Percentiles rank a stretch among this genome's conserved stretches.
Evolutionary conservation across 2,888 invertebrate genomes (phyloP).

Genomic region (Drosophila prolongata): DNA sequence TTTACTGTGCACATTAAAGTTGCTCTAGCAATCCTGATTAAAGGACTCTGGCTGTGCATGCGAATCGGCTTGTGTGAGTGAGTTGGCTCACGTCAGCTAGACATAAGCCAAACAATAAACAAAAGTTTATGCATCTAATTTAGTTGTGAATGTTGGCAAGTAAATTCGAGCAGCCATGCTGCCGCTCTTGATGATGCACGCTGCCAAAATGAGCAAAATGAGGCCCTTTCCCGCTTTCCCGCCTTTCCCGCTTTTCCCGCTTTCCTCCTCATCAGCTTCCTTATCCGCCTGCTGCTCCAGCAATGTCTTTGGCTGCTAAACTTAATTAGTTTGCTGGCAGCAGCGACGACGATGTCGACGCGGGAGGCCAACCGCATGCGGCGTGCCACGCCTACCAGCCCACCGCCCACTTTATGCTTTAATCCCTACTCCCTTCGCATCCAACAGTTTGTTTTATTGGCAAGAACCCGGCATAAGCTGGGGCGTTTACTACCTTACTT

Average conservation of each 20-base stretch:
- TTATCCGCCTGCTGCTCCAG: slow-evolving; percentile 3
- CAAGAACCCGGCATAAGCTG: slow-evolving; percentile 49
- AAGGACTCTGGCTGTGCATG: slow-evolving; percentile 4
- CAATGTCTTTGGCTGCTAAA: slow-evolving; percentile 60
- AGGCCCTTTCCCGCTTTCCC: neutral
- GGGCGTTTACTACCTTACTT: slow-evolving; percentile 12
- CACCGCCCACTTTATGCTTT: neutral
- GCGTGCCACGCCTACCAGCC: slow-evolving; percentile 20
- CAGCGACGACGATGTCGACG: slow-evolving; percentile 16
- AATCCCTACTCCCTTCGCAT: neutral
- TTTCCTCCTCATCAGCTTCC: neutral
- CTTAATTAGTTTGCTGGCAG: slow-evolving; percentile 65
- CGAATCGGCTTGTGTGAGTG: neutral
- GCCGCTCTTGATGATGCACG: slow-evolving; percentile 36
- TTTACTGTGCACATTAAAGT: slow-evolving; percentile 1
- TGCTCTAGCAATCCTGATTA: neutral
- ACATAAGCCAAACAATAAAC: slow-evolving; percentile 63
- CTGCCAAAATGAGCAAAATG: slow-evolving; percentile 37
- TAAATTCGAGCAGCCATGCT: slow-evolving; percentile 35
- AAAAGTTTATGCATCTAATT: slow-evolving; percentile 65
- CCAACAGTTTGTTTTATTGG: slow-evolving; percentile 40
- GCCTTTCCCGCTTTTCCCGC: neutral
- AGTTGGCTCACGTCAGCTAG: slow-evolving; percentile 43
- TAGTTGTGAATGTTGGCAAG: slow-evolving; percentile 59
- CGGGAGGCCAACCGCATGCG: slow-evolving; percentile 51